A percentile compares a stretch with the other conserved stretches of the same genome.
Evolutionary conservation across 2,797 vertebrate species (phyloP).

Genomic region (Emys orbicularis): DNA sequence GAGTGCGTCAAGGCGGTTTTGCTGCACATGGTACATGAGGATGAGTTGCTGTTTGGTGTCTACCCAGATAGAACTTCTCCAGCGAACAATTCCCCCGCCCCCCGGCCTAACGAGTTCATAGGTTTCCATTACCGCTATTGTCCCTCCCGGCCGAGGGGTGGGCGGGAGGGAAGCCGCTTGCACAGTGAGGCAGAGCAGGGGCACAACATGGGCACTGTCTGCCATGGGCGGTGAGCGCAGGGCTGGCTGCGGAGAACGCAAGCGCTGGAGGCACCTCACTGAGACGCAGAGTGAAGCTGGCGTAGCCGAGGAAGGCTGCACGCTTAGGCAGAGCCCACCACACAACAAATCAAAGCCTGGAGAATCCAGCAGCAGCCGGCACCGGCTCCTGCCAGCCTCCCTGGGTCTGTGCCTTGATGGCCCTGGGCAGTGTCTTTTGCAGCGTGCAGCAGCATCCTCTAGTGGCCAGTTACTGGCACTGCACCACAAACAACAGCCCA

Average conservation of each 20-base stretch:
- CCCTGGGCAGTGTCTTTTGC: background rate
- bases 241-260: accelerated
- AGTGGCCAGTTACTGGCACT: background rate
- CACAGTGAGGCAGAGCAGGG: accelerated
- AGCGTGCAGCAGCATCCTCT: slow-evolving; percentile 62
- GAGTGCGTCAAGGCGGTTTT: background rate
- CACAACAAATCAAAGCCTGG: background rate
- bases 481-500: background rate
- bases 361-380: background rate
- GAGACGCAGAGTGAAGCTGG: background rate
- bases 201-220: too few relatives aligned
- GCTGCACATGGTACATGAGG: background rate
- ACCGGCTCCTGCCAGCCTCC: background rate
- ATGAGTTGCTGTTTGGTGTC: background rate
- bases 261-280: background rate
- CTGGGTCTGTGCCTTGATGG: background rate
- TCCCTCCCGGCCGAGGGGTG: background rate
- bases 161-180: background rate
- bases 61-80: background rate
- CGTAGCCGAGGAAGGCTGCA: background rate
- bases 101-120: background rate
- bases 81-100: background rate
- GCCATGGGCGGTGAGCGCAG: too few relatives aligned
- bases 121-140: background rate
- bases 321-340: background rate